phyloP scores from a whole-genome alignment of 2,888 invertebrate species.

The Oscheius sp. region DNA sequence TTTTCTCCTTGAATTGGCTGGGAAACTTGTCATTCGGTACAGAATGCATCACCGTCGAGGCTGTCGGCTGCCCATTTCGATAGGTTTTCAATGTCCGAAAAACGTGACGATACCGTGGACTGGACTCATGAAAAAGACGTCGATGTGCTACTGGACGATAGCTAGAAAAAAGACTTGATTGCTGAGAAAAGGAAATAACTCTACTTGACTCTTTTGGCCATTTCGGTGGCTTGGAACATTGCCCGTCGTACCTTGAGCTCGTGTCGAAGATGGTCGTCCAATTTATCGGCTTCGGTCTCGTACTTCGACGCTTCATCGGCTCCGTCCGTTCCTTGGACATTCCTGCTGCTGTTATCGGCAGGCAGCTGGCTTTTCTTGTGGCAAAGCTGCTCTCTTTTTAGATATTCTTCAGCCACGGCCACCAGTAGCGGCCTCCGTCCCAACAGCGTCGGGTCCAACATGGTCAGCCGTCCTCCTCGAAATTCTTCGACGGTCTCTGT shows the following conservation, averaged over 20 bases:
- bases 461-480: too few species aligned
- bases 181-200: neutral
- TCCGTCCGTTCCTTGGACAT: too few species aligned
- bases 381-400: too few species aligned
- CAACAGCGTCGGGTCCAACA: too few species aligned
- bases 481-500: too few species aligned
- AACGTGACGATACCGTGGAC: slow-evolving; percentile 1
- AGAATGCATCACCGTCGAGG: neutral
- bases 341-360: too few species aligned
- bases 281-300: neutral
- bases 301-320: neutral
- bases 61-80: neutral
- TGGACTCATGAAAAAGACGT: neutral
- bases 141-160: slow-evolving; percentile 3
- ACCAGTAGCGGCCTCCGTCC: too few species aligned
- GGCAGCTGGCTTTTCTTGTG: too few species aligned
- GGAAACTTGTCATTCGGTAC: neutral
- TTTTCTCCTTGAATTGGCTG: neutral
- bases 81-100: neutral
- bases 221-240: neutral
- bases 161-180: neutral
- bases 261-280: neutral
- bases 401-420: too few species aligned
- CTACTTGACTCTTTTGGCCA: neutral
- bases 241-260: neutral